Conservation (phyloP, 1,140 invertebrate species). For the Olivierus martensii region DNA sequence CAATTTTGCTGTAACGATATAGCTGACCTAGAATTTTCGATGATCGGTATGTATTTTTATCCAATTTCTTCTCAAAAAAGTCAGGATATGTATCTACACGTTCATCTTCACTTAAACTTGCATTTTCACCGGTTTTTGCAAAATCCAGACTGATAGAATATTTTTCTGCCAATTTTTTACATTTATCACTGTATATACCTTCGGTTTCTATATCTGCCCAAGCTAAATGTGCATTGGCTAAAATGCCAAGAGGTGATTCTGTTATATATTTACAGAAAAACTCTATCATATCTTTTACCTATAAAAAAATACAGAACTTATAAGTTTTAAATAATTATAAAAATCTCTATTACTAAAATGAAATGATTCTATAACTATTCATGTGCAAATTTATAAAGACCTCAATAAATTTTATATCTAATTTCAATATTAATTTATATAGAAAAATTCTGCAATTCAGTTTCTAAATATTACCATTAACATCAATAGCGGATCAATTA, state of each 20-base stretch:
- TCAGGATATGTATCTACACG: not conserved
- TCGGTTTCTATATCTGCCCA: constrained; percentile 21
- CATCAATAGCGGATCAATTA: too few relatives aligned
- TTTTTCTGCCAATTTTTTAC: constrained; percentile 22
- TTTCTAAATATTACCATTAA: too few relatives aligned
- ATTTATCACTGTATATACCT: constrained; percentile 23
- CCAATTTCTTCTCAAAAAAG: not conserved
- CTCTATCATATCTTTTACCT: constrained; percentile 21
- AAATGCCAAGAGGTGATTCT: constrained; percentile 24
- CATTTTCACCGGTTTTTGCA: constrained; percentile 22
- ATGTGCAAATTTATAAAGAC: too few relatives aligned
- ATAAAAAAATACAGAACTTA: too few relatives aligned
- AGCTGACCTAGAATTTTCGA: not conserved
- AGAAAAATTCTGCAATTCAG: too few relatives aligned
- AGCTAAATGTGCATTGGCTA: constrained; percentile 24
- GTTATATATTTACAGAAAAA: constrained; percentile 24
- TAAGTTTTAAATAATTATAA: too few relatives aligned
- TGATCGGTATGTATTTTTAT: not conserved
- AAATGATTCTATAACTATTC: too few relatives aligned
- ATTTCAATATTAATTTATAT: too few relatives aligned
- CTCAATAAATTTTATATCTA: too few relatives aligned
- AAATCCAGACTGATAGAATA: constrained; percentile 23
- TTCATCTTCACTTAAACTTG: constrained; percentile 11
- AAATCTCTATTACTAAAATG: too few relatives aligned
- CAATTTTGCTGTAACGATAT: not conserved